Evolutionary conservation across 2,797 vertebrate species (phyloP).

Genomic region (Steatocranus sp.): DNA sequence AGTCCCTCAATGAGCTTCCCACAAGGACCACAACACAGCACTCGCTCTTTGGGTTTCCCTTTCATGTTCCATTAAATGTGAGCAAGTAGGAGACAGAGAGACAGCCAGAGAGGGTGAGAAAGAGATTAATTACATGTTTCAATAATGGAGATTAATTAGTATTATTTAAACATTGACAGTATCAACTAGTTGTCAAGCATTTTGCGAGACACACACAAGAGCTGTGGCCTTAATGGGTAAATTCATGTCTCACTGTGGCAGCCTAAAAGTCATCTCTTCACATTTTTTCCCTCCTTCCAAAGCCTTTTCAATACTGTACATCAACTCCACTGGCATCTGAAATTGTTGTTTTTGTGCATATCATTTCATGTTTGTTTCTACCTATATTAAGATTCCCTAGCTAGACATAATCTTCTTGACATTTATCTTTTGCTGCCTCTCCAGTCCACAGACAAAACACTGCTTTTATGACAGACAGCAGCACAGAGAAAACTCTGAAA

Average conservation of each 20-base stretch:
- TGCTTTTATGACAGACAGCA: slow-evolving; percentile 23
- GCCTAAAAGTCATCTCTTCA: slow-evolving; percentile 44
- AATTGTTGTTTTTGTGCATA: slow-evolving; percentile 64
- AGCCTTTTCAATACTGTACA: slow-evolving; percentile 46
- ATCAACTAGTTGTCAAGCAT: slow-evolving; percentile 62
- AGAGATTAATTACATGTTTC: slow-evolving; percentile 73
- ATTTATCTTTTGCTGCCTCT: slow-evolving; percentile 44
- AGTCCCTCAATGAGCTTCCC: slow-evolving; percentile 65
- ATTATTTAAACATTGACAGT: slow-evolving; percentile 74
- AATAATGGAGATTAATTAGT: slow-evolving; percentile 74
- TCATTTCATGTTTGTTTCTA: slow-evolving; percentile 48
- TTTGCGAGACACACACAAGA: slow-evolving; percentile 42
- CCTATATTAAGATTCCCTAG: slow-evolving; percentile 38
- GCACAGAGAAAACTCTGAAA: slow-evolving; percentile 25
- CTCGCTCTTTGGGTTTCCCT: slow-evolving; percentile 67
- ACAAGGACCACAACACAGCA: slow-evolving; percentile 59
- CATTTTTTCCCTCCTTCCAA: slow-evolving; percentile 19
- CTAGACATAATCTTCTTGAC: slow-evolving; percentile 52
- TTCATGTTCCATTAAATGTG: slow-evolving; percentile 74
- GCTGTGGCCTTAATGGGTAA: slow-evolving; percentile 58
- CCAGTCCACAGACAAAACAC: slow-evolving; percentile 15
- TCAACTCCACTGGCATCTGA: slow-evolving; percentile 44
- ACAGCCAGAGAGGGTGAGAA: slow-evolving; percentile 53
- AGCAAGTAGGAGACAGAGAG: slow-evolving; percentile 51
- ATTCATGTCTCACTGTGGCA: slow-evolving; percentile 47